Conservation (phyloP, 1,140 invertebrate genomes). For the Macrocentrus cingulum region DNA sequence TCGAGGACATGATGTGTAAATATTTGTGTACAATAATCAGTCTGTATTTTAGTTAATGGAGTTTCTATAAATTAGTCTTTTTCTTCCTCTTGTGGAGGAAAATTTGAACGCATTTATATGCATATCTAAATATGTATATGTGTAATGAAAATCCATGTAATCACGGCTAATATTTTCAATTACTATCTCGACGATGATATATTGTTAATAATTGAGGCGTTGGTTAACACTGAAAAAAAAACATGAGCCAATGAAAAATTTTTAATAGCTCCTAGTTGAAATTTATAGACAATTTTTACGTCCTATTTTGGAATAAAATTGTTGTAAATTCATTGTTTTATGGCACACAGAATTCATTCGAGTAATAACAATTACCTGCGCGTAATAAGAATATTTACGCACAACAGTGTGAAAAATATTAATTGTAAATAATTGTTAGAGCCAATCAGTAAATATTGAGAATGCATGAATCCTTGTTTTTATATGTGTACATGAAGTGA, state of each 20-base stretch:
- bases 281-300: conserved; percentile 1
- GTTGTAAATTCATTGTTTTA: conserved; percentile 4
- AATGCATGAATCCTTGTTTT: conserved; percentile 25
- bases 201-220: conserved; percentile 4
- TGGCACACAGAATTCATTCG: conserved; percentile 17
- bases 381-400: too few species aligned
- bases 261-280: background rate
- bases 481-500: conserved; percentile 17
- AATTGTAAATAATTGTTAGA: conserved; percentile 29
- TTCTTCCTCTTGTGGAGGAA: background rate
- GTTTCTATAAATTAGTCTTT: background rate
- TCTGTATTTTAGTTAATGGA: too few species aligned
- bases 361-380: too few species aligned
- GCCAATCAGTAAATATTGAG: conserved; percentile 37
- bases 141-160: background rate
- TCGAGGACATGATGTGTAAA: too few species aligned
- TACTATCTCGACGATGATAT: conserved; percentile 13
- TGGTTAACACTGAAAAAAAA: background rate
- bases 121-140: background rate
- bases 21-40: too few species aligned
- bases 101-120: background rate
- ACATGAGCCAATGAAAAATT: conserved; percentile 13
- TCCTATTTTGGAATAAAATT: conserved; percentile 14
- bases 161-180: background rate
- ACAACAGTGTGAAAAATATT: conserved; percentile 36